Percentiles rank a stretch among this genome's conserved stretches.
These are phyloP conservation scores for Liasis olivaceus DNA, from an alignment of 2,797 vertebrate genomes.

Conservation along the genomic window DNA sequence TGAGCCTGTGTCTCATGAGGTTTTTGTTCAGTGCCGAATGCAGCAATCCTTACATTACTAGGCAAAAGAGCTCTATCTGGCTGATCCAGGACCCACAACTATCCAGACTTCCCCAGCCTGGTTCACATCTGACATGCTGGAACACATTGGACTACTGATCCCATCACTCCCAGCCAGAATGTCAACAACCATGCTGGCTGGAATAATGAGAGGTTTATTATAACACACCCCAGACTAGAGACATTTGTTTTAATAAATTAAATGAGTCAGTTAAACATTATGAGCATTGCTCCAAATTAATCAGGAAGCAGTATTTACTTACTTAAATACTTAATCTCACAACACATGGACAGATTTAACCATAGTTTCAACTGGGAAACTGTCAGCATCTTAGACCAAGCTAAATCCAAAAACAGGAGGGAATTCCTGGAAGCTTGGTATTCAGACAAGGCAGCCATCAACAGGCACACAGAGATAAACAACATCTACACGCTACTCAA, in stretches of 20 bases:
- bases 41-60: neutral
- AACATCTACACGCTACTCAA: too few species aligned
- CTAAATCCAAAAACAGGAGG: too few species aligned
- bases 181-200: neutral
- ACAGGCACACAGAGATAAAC: too few species aligned
- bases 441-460: too few species aligned
- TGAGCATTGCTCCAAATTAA: neutral
- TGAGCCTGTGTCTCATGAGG: too few species aligned
- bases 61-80: neutral
- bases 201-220: neutral
- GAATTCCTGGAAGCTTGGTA: too few species aligned
- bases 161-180: neutral
- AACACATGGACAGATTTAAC: too few species aligned
- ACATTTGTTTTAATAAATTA: neutral
- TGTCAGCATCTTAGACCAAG: too few species aligned
- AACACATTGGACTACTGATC: neutral
- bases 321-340: neutral
- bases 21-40: too few species aligned
- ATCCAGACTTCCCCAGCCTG: neutral
- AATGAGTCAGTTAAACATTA: neutral
- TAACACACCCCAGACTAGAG: neutral
- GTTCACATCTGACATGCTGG: neutral
- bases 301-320: neutral
- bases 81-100: neutral
- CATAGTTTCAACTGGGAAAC: too few species aligned